A percentile compares a stretch with the other conserved stretches of the same genome.
Evolutionary conservation across 2,797 vertebrate species (phyloP).

Genomic region (Gouania willdenowi): DNA sequence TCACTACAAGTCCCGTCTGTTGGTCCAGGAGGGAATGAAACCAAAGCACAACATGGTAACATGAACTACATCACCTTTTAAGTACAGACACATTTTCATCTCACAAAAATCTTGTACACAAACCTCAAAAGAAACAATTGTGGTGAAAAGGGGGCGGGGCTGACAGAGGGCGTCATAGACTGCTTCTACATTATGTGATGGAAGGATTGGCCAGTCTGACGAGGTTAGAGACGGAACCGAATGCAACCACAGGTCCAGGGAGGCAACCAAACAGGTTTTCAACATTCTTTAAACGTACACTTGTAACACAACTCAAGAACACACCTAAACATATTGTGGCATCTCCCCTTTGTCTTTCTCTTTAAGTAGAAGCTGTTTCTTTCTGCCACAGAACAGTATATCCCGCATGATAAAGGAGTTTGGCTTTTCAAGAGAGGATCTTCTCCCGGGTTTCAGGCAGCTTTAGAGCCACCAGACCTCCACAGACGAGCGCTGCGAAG

Average conservation of each 20-base stretch:
- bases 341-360: conserved; percentile 6
- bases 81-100: conserved; percentile 44
- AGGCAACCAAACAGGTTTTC: conserved; percentile 51
- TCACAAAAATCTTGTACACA: conserved; percentile 39
- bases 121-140: conserved; percentile 39
- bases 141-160: conserved; percentile 4
- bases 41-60: conserved; percentile 65
- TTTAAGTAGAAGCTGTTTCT: conserved; percentile 22
- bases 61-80: conserved; percentile 54
- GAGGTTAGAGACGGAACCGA: conserved; percentile 30
- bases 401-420: conserved; percentile 38
- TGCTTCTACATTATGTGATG: conserved; percentile 25
- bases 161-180: conserved; percentile 25
- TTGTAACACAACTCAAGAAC: conserved; percentile 19
- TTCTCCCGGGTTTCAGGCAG: conserved; percentile 94
- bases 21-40: conserved; percentile 34
- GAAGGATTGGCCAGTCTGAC: conserved; percentile 39
- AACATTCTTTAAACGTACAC: conserved; percentile 16
- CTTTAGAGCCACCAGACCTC: conserved; percentile 89
- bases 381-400: conserved; percentile 4
- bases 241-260: conserved; percentile 48
- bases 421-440: conserved; percentile 85
- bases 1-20: conserved; percentile 12
- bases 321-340: conserved; percentile 27
- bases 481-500: conserved; percentile 88